Evolutionary conservation across 2,888 invertebrate species (phyloP), one percentile per base, ranked within the genome.

Genomic region (Zaprionus lineosus): DNA sequence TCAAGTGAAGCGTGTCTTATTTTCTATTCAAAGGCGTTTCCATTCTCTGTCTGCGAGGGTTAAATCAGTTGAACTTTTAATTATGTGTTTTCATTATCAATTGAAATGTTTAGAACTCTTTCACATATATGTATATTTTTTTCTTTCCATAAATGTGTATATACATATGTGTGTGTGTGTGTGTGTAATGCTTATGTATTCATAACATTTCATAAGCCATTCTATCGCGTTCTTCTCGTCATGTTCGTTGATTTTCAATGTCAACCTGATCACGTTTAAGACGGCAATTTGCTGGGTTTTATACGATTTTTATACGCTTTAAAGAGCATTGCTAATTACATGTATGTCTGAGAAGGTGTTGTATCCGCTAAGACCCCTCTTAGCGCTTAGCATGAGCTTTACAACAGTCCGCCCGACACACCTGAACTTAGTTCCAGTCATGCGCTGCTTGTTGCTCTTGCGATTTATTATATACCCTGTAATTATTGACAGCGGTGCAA

Each of bases 41-140:
- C 37, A 69, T 75, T 79, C n/a, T n/a, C n/a, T n/a, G n/a, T n/a
- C 46, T 18, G 31, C 46, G 19, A 9, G 7, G 83, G 66, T 79
- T 64, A 81, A 73, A 73, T 65, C 61, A 73, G 62, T 65, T 85
- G 86, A 85, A 77, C 79, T 74, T 64, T 83, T 71, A 78, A 84
- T 82, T 71, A 60, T 65, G 53, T 74, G 74, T 57, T 74, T 76
- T 64, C 74, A 83, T 67, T 73, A 84, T 83, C 77, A 85, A 85
- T 85, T 83, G 64, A 85, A 83, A 61, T 60, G 65, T 76, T 73
- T 63, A 41, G 29, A 19, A n/a, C 47, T 36, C 19, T 48, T 64
- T 47, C 21, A 21, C 3, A 5, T 19, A n/a, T n/a, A n/a, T n/a
- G n/a, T n/a, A n/a, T n/a, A n/a, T n/a, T n/a, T n/a, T n/a, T n/a